Base-by-base conservation (phyloP, 2,797 vertebrate genomes). In the Menidia menidia region DNA sequence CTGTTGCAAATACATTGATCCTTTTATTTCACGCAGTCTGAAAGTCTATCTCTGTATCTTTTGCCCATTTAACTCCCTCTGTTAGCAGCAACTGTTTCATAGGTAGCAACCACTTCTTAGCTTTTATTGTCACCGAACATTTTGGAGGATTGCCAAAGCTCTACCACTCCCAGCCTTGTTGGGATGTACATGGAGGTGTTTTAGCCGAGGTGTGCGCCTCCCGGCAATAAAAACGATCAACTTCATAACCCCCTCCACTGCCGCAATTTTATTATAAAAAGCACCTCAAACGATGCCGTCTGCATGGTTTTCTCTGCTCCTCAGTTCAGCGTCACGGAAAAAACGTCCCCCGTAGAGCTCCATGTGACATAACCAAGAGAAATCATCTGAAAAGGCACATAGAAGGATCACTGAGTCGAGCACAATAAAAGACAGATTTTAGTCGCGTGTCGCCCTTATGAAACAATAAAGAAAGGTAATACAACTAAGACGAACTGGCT, bases 391-490 rank as follows among this genome's bases (percentile, higher is more conserved):
- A 39, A 68, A 53, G 47, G 56, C 52, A 68, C 25, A 12, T 12
- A 31, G 64, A 47, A 67, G 42, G 41, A 74, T 61, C 56, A 43
- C 64, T 68, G 53, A 59, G 39, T 42, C 14, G 31, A 55, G 51
- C 51, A 65, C 41, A 19, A 31, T n/a, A 30, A 30, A 18, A 16
- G 6, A 13, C 6, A 39, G 63, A 60, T n/a, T 39, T 53, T 39
- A 42, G 62, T 60, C 16, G 33, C 44, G 63, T 61, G 32, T 33
- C 31, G 61, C 13, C 52, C 16, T 25, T 64, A 60, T 61, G 6
- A 39, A 68, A 69, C 66, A 51, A 58, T 68, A 19, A 57, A 45
- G 58, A 61, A 54, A 48, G 55, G 47, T 59, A 53, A 64, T 50
- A 25, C 55, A 56, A 47, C 42, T n/a, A 30, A 68, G 19, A 47